phyloP scores from a whole-genome alignment of 2,113 vertebrate genomes.

The Tachuris rubrigastra region DNA sequence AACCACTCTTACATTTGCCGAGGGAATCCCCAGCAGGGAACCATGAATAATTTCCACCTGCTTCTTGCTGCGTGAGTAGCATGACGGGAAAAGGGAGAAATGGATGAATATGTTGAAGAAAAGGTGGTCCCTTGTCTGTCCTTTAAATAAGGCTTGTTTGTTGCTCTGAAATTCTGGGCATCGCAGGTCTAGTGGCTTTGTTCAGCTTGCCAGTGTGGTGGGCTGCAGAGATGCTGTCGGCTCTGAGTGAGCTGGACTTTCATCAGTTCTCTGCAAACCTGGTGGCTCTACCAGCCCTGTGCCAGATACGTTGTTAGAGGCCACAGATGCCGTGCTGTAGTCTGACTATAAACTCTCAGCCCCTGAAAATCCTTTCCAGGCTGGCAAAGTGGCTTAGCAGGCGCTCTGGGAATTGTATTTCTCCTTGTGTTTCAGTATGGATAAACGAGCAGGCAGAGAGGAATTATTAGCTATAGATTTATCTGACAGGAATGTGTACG shows the following conservation, averaged over 20 bases:
- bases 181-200: not conserved
- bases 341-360: accelerated
- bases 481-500: not conserved
- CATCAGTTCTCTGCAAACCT: not conserved
- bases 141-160: not conserved
- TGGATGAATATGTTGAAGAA: not conserved
- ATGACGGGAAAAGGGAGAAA: not conserved
- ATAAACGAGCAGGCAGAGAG: conserved; percentile 1
- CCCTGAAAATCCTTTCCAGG: not conserved
- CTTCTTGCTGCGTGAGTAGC: not conserved
- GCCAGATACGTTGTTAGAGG: accelerated
- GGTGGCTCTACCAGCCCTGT: not conserved
- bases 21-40: conserved; percentile 26
- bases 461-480: conserved; percentile 38
- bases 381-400: not conserved
- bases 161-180: not conserved
- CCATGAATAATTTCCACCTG: conserved; percentile 42
- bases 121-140: not conserved
- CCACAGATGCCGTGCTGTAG: not conserved
- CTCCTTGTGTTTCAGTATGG: not conserved
- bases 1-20: not conserved
- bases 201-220: accelerated
- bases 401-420: not conserved
- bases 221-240: accelerated
- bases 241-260: accelerated